Percentiles rank a stretch among this genome's conserved stretches.
Evolutionary conservation across 2,113 vertebrate genomes (phyloP).

Genomic region (Excalfactoria chinensis): DNA sequence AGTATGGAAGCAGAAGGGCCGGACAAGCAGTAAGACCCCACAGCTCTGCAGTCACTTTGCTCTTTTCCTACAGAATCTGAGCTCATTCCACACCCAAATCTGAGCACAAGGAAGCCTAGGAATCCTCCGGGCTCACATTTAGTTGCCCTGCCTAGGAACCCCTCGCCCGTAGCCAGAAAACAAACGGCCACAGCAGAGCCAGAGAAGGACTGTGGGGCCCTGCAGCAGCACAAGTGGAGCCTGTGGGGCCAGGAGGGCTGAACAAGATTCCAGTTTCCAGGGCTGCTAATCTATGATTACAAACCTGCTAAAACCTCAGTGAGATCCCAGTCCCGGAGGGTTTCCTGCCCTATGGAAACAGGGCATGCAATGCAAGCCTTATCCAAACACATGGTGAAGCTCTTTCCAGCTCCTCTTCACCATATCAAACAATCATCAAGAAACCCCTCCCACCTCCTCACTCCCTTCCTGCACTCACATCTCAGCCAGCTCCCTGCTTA

Average conservation of each 20-base stretch:
- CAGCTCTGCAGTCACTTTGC: background rate
- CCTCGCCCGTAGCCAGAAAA: background rate
- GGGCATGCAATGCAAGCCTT: background rate
- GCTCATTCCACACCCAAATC: background rate
- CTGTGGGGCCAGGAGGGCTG: background rate
- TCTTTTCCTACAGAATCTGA: background rate
- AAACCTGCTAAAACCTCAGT: background rate
- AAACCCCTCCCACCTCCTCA: background rate
- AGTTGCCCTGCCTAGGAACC: background rate
- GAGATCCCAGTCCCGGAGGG: background rate
- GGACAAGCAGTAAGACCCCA: background rate
- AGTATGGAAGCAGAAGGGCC: background rate
- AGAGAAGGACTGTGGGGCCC: fast-evolving
- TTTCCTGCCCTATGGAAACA: background rate
- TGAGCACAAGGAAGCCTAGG: background rate
- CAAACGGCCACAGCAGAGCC: background rate
- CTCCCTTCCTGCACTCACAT: background rate
- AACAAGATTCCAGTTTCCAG: background rate
- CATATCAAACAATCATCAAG: background rate
- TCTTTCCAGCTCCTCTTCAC: background rate
- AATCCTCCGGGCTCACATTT: background rate
- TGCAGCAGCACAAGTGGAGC: fast-evolving
- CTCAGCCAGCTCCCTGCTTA: background rate
- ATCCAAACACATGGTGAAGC: background rate
- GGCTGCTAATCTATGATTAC: background rate